These are phyloP conservation scores for Drosophila incognita DNA, from an alignment of 2,888 invertebrate genomes.

Conservation along the genomic window DNA sequence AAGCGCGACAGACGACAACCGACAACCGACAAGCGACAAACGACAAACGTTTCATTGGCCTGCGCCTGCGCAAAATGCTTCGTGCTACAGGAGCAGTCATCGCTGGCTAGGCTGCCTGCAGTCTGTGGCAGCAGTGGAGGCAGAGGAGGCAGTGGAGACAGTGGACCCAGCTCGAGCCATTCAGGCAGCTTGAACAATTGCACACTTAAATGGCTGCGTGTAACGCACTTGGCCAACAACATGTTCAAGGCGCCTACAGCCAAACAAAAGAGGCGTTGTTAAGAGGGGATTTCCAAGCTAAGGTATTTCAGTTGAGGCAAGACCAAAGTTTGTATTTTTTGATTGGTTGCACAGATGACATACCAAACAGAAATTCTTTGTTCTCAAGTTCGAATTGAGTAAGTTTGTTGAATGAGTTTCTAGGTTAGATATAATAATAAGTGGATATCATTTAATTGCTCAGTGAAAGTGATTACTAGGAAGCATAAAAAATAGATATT, in stretches of 20 bases:
- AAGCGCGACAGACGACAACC: slow-evolving; percentile 72
- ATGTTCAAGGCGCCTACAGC: slow-evolving; percentile 48
- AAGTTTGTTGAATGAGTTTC: background rate
- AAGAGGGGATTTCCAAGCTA: slow-evolving; percentile 30
- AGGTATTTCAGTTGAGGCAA: background rate
- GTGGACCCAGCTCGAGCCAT: slow-evolving; percentile 31
- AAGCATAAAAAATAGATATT: background rate
- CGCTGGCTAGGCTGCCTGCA: slow-evolving; percentile 1
- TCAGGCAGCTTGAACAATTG: slow-evolving; percentile 70
- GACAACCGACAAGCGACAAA: slow-evolving; percentile 62
- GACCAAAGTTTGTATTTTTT: background rate
- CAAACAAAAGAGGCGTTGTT: slow-evolving; percentile 55
- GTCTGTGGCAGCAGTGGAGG: slow-evolving; percentile 4
- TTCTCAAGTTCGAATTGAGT: background rate
- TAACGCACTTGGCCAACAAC: slow-evolving; percentile 61
- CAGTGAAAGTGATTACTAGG: background rate
- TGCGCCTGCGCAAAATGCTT: slow-evolving; percentile 66
- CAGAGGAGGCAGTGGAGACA: slow-evolving; percentile 26
- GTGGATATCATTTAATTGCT: background rate
- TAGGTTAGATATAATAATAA: background rate
- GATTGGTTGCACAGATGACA: background rate
- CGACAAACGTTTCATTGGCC: slow-evolving; percentile 61
- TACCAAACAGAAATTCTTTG: background rate
- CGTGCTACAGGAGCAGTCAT: slow-evolving; percentile 31
- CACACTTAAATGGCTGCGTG: slow-evolving; percentile 68